These are phyloP conservation scores for Chrysomallon squamiferum DNA, from an alignment of 1,140 invertebrate species.

Conservation along the genomic window DNA sequence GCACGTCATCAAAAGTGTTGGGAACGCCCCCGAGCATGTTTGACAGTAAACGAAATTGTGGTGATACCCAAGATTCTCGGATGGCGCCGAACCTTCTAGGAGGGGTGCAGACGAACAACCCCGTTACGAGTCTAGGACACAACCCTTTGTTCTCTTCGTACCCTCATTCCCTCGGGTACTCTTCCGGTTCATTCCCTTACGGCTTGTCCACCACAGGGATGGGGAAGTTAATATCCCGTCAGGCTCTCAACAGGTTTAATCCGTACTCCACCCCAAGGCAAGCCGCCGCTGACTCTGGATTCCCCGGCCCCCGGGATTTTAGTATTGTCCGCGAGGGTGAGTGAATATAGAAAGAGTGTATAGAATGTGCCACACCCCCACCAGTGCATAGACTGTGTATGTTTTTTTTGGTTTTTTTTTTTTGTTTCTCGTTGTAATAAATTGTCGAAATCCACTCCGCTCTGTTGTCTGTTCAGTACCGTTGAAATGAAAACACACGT, in stretches of 20 bases:
- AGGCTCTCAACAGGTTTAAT: slow-evolving; percentile 9
- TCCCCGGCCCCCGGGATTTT: slow-evolving; percentile 18
- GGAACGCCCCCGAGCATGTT: background rate
- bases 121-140: slow-evolving; percentile 12
- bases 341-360: background rate
- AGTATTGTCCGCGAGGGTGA: slow-evolving; percentile 20
- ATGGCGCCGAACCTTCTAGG: background rate
- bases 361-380: background rate
- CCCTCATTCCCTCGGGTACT: slow-evolving; percentile 4
- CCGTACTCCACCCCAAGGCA: slow-evolving; percentile 8
- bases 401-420: background rate
- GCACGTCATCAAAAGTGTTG: slow-evolving; percentile 3
- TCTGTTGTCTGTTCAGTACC: background rate
- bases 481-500: background rate
- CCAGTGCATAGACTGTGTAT: slow-evolving; percentile 3
- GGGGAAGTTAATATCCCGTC: slow-evolving; percentile 14
- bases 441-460: slow-evolving; percentile 6
- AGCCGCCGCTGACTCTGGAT: background rate
- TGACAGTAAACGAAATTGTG: background rate
- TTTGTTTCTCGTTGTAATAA: slow-evolving; percentile 5
- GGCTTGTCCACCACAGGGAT: slow-evolving; percentile 4
- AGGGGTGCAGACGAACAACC: background rate
- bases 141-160: slow-evolving; percentile 10
- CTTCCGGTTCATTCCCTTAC: background rate
- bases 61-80: background rate